Conservation (phyloP, 2,888 invertebrate species). For the Choristoneura rosaceana region DNA sequence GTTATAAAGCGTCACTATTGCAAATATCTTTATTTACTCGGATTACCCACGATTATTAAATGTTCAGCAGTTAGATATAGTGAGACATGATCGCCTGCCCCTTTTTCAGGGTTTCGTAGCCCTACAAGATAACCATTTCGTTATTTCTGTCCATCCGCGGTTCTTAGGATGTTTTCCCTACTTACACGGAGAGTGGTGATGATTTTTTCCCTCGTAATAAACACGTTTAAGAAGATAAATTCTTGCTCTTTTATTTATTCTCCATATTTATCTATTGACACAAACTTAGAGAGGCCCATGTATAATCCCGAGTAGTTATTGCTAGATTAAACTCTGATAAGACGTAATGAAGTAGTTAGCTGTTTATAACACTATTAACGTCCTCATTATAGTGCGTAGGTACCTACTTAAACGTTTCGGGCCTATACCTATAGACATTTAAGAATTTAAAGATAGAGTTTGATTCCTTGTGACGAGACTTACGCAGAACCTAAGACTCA, state of each 20-base stretch:
- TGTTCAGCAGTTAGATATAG: too few relatives aligned
- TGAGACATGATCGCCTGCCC: too few relatives aligned
- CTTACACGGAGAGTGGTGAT: too few relatives aligned
- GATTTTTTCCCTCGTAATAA: too few relatives aligned
- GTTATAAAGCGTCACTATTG: too few relatives aligned
- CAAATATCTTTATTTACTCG: too few relatives aligned
- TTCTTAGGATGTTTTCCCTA: too few relatives aligned
- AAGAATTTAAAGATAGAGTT: neutral
- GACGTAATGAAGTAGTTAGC: constrained; percentile 12
- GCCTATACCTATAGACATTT: neutral
- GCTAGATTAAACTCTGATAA: constrained; percentile 23
- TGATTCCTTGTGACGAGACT: neutral
- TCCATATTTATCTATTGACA: neutral
- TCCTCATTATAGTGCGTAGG: neutral
- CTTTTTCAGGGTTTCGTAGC: too few relatives aligned
- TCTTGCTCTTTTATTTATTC: neutral
- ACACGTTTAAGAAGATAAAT: neutral
- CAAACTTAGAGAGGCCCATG: neutral
- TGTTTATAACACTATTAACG: neutral
- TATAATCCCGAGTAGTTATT: constrained; percentile 17
- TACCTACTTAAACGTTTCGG: neutral
- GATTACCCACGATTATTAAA: too few relatives aligned
- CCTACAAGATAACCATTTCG: too few relatives aligned
- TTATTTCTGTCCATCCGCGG: too few relatives aligned
- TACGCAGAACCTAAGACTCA: neutral